Percentiles rank a stretch among this genome's conserved stretches.
These are phyloP conservation scores for Scolopax rusticola DNA, from an alignment of 2,797 vertebrate genomes.

Conservation along the genomic window DNA sequence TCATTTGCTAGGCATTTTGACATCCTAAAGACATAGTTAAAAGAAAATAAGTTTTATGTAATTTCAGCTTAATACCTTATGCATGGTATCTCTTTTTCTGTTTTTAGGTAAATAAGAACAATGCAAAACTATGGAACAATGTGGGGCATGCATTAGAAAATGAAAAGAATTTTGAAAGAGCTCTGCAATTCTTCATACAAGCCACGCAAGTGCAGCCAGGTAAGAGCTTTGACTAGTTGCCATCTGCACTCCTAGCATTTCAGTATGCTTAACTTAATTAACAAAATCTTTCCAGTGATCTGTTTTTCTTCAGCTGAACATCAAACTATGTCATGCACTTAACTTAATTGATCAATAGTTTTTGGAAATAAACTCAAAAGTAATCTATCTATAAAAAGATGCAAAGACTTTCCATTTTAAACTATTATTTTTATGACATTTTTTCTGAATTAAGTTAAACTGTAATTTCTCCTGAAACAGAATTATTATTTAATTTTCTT, in stretches of 20 bases:
- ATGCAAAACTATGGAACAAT: slow-evolving; percentile 98
- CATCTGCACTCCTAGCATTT: not conserved
- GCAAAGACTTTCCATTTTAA: not conserved
- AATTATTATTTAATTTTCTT: not conserved
- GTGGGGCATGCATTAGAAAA: slow-evolving; percentile 97
- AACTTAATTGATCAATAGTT: not conserved
- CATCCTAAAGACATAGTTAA: not conserved
- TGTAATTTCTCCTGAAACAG: not conserved
- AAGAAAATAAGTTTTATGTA: not conserved
- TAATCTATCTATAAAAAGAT: not conserved
- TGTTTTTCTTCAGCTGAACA: not conserved
- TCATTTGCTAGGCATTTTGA: not conserved
- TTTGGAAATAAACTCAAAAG: not conserved
- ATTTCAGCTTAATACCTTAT: not conserved
- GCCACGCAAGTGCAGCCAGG: slow-evolving; percentile 97
- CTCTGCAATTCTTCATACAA: slow-evolving; percentile 93
- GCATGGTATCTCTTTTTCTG: not conserved
- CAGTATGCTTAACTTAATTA: not conserved
- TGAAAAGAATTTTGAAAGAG: slow-evolving; percentile 92
- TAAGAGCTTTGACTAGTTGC: slow-evolving; percentile 71
- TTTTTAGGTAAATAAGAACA: slow-evolving; percentile 96
- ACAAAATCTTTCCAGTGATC: not conserved
- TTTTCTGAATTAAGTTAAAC: not conserved
- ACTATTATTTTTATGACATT: not conserved
- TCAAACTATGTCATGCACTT: not conserved